Base-by-base conservation (phyloP, 2,797 vertebrate genomes). In the Scleropages formosus region DNA sequence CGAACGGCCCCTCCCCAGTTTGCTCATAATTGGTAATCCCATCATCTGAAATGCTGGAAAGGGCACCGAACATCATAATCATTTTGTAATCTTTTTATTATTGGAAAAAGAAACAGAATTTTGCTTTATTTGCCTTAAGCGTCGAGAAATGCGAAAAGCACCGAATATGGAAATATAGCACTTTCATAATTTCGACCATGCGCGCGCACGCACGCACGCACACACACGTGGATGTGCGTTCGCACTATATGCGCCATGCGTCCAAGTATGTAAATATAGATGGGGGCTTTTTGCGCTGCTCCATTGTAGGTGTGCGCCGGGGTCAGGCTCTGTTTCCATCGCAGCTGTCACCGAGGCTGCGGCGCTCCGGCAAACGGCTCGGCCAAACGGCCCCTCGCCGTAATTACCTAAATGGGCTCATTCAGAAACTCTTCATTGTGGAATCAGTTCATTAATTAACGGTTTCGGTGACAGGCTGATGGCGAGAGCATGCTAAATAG, bases 381-480 rank as follows among this genome's bases (percentile, higher is more conserved):
- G 92, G 91, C 93, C 91, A 93, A 95, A 95, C 93, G 91, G 93
- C 95, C 96, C 94, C 94, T 91, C 92, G 93, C 94, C 93, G 94
- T 96, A 95, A 97, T 97, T 96, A 97, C 94, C 94, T 94, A 96
- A 96, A 96, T 94, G 94, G 94, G 94, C 92, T 94, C 94, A 95
- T 96, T 97, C 94, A 96, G 94, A 97, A 96, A 91, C 95, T 96
- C 95, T 96, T 96, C 95, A 96, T 96, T 94, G 94, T 92, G 79
- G 95, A 95, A 95, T 96, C 94, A 96, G 95, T 95, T 97, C 96
- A 98, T 97, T 97, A 97, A 97, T 98, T 96, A 96, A 95, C 93
- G 95, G 96, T 98, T 97, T 96, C 95, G 93, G 93, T 96, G 95
- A 96, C 95, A 96, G 95, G 93, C 95, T 93, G 88, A 93, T 90